Evolutionary conservation across 1,140 invertebrate genomes (phyloP).

Genomic region (Tachypleus tridentatus): DNA sequence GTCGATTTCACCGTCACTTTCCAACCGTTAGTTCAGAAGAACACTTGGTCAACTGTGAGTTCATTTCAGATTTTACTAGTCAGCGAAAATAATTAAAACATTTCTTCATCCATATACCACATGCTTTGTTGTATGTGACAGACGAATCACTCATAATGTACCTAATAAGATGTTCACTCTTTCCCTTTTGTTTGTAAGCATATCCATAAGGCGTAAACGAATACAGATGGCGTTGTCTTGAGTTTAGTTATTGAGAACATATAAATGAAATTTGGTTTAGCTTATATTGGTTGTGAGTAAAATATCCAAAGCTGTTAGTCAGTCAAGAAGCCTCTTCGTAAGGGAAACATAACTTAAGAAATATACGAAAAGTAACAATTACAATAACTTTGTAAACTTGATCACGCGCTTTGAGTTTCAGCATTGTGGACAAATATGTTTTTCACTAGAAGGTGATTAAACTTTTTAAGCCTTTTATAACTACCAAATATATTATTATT

Average conservation of each 20-base stretch:
- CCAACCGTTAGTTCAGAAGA: conserved; percentile 20
- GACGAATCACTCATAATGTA: background rate
- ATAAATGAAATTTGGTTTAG: too few species aligned
- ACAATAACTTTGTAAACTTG: too few species aligned
- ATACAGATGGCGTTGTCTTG: background rate
- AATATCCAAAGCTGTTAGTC: too few species aligned
- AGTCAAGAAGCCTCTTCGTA: too few species aligned
- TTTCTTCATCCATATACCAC: background rate
- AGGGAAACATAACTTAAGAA: too few species aligned
- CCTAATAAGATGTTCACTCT: background rate
- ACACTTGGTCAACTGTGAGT: conserved; percentile 21
- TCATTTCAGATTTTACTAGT: background rate
- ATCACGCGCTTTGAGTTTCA: too few species aligned
- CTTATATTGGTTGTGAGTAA: too few species aligned
- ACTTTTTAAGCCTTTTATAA: too few species aligned
- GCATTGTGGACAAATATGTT: too few species aligned
- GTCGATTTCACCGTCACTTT: conserved; percentile 19
- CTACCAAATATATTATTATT: too few species aligned
- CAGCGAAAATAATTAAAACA: background rate
- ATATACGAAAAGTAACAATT: too few species aligned
- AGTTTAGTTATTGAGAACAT: background rate
- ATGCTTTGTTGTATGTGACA: background rate
- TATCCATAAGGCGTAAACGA: background rate
- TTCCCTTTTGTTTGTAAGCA: background rate
- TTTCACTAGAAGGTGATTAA: too few species aligned